phyloP scores from a whole-genome alignment of 2,888 invertebrate genomes.

The Graphium colonna region DNA sequence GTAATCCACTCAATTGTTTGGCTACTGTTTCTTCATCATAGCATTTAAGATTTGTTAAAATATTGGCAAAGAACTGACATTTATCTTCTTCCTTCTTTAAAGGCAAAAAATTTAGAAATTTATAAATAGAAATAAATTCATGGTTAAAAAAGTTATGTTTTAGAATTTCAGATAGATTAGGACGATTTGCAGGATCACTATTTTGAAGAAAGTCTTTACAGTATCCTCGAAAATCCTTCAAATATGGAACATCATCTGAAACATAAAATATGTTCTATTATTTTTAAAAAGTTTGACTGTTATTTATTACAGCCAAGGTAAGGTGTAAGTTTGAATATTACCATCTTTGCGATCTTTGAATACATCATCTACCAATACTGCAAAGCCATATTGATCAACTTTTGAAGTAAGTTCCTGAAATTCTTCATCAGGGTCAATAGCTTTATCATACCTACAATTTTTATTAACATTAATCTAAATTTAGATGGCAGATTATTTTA shows the following conservation, averaged over 20 bases:
- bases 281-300: background rate
- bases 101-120: conserved; percentile 90
- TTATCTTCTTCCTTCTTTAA: conserved; percentile 89
- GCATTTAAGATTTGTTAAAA: conserved; percentile 83
- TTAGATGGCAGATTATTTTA: background rate
- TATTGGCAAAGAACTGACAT: conserved; percentile 86
- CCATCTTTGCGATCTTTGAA: conserved; percentile 81
- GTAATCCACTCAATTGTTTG: conserved; percentile 86
- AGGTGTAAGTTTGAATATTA: conserved; percentile 36
- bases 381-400: conserved; percentile 89
- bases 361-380: conserved; percentile 86
- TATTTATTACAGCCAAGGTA: background rate
- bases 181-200: conserved; percentile 82
- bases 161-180: conserved; percentile 83
- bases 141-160: conserved; percentile 90
- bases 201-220: conserved; percentile 86
- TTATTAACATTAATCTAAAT: background rate
- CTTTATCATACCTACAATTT: conserved; percentile 82
- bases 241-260: conserved; percentile 84
- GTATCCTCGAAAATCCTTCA: conserved; percentile 84
- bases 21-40: conserved; percentile 92
- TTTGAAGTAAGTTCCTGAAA: conserved; percentile 74
- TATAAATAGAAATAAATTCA: conserved; percentile 90
- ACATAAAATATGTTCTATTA: conserved; percentile 21
- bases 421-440: conserved; percentile 86